phyloP scores from a whole-genome alignment of 92 coral and sea anemone species.

The Palythoa heliodiscus region DNA sequence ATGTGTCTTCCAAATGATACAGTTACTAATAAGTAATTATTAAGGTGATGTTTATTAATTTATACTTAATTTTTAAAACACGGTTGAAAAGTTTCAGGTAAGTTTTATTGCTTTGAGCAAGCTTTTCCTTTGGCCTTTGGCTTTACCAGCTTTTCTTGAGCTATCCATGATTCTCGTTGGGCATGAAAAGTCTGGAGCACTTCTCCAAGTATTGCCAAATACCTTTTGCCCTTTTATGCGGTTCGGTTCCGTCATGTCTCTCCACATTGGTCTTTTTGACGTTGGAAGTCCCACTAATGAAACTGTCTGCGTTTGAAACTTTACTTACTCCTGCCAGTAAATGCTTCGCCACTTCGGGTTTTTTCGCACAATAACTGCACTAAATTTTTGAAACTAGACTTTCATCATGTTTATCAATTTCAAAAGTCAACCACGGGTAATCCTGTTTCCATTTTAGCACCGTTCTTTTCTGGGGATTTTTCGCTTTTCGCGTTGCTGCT shows the following conservation, averaged over 20 bases:
- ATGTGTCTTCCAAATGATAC: slow-evolving; percentile 22
- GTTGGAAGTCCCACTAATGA: background rate
- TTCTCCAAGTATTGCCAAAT: background rate
- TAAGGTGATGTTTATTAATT: slow-evolving; percentile 20
- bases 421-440: background rate
- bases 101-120: slow-evolving; percentile 8
- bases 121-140: slow-evolving; percentile 18
- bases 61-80: background rate
- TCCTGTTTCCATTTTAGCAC: too few species aligned
- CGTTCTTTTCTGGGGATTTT: too few species aligned
- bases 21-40: slow-evolving; percentile 1
- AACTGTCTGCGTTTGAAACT: slow-evolving; percentile 1
- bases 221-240: slow-evolving; percentile 35
- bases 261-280: slow-evolving; percentile 10
- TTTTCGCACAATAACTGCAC: slow-evolving; percentile 4
- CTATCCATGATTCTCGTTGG: background rate
- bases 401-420: slow-evolving; percentile 7
- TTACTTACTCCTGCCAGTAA: slow-evolving; percentile 13
- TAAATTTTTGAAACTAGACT: background rate
- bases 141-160: slow-evolving; percentile 3
- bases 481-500: too few species aligned
- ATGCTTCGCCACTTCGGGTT: background rate
- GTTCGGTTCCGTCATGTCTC: background rate
- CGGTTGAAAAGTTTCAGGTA: background rate
- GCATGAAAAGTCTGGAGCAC: background rate